phyloP scores from a whole-genome alignment of 2,888 invertebrate species.

The Doris montereyensis region DNA sequence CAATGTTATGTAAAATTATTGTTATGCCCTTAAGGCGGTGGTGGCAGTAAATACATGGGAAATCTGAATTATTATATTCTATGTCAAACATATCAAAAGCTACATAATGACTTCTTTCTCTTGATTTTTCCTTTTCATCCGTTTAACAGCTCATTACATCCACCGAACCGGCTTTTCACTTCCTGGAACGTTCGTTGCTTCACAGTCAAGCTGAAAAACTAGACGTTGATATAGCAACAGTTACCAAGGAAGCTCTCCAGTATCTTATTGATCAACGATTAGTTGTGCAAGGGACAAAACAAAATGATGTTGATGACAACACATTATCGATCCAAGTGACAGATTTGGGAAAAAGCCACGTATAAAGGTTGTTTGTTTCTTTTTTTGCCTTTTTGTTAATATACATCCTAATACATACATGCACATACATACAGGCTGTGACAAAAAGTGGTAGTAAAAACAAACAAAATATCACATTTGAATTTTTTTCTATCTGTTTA shows the following conservation, averaged over 20 bases:
- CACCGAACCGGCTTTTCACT: slow-evolving; percentile 58
- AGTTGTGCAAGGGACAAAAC: slow-evolving; percentile 50
- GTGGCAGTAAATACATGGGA: no score
- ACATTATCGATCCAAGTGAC: slow-evolving; percentile 69
- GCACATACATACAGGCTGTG: neutral
- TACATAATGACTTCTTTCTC: no score
- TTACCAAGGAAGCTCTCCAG: slow-evolving; percentile 59
- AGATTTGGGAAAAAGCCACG: slow-evolving; percentile 83
- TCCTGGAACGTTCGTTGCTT: slow-evolving; percentile 79
- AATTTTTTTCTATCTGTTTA: neutral
- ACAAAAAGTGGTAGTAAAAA: neutral
- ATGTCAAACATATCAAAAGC: no score
- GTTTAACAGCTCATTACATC: slow-evolving; percentile 45
- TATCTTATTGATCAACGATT: slow-evolving; percentile 60
- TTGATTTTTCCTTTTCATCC: no score
- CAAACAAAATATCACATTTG: neutral
- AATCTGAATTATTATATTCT: no score
- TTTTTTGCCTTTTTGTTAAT: neutral
- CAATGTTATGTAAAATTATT: no score
- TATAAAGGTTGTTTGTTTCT: slow-evolving; percentile 79
- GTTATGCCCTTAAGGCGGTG: no score
- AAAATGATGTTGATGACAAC: neutral
- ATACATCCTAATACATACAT: no score
- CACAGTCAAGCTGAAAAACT: slow-evolving; percentile 76
- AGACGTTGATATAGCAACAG: slow-evolving; percentile 50